Conservation (phyloP, 2,113 vertebrate genomes). For the Calidris pygmaea region DNA sequence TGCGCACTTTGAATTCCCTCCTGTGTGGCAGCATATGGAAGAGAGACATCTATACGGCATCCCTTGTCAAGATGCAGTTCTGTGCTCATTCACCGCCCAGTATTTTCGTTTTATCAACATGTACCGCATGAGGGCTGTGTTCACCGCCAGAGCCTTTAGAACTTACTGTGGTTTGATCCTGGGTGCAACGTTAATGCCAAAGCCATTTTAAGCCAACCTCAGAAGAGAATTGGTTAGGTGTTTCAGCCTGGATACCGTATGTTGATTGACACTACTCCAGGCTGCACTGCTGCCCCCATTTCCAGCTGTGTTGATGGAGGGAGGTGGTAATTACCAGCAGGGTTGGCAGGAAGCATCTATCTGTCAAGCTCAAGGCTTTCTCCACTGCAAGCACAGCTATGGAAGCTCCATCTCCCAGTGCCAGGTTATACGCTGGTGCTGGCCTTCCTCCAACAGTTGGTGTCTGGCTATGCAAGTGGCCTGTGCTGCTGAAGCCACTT, state of each 20-base stretch:
- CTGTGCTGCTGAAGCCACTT: background rate
- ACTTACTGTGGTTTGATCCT: background rate
- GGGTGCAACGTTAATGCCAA: background rate
- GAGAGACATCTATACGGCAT: background rate
- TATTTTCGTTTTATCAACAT: background rate
- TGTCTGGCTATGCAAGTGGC: background rate
- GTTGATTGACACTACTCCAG: background rate
- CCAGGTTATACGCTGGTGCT: background rate
- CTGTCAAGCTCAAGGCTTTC: background rate
- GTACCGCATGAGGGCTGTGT: background rate
- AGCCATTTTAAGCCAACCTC: background rate
- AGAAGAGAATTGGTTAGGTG: background rate
- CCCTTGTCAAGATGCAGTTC: background rate
- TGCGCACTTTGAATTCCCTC: background rate
- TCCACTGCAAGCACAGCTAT: background rate
- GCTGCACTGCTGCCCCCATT: background rate
- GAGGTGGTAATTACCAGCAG: background rate
- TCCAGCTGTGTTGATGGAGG: background rate
- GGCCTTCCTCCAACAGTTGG: background rate
- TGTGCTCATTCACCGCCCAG: background rate
- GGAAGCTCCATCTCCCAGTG: background rate
- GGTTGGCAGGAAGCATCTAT: rapidly evolving
- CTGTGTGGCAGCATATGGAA: background rate
- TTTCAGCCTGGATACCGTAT: background rate
- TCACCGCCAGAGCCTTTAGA: background rate